phyloP scores from a whole-genome alignment of 2,797 vertebrate species.

The Tolypeutes matacus region DNA sequence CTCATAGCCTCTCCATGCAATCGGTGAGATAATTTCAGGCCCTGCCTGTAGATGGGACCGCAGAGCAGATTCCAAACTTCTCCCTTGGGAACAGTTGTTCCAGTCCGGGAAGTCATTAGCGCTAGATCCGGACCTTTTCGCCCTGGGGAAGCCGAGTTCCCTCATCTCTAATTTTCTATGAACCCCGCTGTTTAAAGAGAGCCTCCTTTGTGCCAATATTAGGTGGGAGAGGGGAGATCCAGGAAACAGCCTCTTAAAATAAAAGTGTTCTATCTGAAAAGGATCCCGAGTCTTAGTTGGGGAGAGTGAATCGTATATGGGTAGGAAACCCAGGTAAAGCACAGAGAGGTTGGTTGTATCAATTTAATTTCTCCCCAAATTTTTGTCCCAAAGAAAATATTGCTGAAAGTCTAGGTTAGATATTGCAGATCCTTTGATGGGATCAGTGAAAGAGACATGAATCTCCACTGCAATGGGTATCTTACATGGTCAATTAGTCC shows the following conservation, averaged over 20 bases:
- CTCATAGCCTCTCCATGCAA: not conserved
- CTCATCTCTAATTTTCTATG: not conserved
- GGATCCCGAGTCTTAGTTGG: not conserved
- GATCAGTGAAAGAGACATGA: not conserved
- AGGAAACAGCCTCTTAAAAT: not conserved
- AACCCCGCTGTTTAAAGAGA: not conserved
- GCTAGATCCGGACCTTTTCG: not conserved
- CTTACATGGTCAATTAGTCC: slow-evolving; percentile 30
- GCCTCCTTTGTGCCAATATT: not conserved
- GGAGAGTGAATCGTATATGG: not conserved
- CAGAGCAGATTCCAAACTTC: not conserved
- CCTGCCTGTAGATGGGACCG: not conserved
- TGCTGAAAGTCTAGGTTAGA: slow-evolving; percentile 64
- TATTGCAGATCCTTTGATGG: slow-evolving; percentile 56
- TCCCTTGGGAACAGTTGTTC: not conserved
- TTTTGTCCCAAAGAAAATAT: slow-evolving; percentile 25
- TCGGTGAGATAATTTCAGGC: not conserved
- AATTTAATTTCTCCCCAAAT: not conserved
- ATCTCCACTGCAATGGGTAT: slow-evolving; percentile 20
- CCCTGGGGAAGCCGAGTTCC: not conserved
- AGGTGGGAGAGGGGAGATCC: too few species aligned
- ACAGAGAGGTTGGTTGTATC: not conserved
- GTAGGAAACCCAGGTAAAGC: not conserved
- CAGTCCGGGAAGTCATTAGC: not conserved
- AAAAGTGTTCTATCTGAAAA: not conserved